Conservation (phyloP, 1,140 invertebrate species). For the Triops longicaudatus region DNA sequence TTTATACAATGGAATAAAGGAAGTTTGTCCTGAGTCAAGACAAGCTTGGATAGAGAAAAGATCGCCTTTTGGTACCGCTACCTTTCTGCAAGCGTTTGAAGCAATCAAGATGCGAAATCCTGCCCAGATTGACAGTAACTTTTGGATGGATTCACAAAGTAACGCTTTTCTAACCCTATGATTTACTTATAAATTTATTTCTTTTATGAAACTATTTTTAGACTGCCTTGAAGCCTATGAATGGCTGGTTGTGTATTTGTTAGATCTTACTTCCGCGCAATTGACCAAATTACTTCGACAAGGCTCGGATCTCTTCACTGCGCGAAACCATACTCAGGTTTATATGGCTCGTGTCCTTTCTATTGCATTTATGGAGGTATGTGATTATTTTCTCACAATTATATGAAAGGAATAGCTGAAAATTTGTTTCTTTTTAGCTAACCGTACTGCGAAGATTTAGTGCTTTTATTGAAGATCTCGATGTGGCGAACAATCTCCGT, state of each 20-base stretch:
- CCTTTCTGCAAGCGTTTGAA: not conserved
- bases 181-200: no score
- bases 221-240: conserved; percentile 62
- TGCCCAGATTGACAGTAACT: not conserved
- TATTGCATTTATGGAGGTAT: conserved; percentile 60
- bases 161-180: no score
- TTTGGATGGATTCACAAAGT: conserved; percentile 23
- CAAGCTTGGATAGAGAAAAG: not conserved
- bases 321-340: conserved; percentile 71
- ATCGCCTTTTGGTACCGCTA: not conserved
- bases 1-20: conserved; percentile 38
- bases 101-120: not conserved
- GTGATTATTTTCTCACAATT: not conserved
- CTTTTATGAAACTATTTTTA: no score
- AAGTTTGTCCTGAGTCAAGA: not conserved
- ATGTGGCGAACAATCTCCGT: conserved; percentile 37
- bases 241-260: conserved; percentile 69
- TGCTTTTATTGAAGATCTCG: conserved; percentile 31
- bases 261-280: conserved; percentile 54
- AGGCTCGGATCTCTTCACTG: conserved; percentile 58
- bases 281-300: conserved; percentile 43
- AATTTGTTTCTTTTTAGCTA: conserved; percentile 26
- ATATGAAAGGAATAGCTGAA: no score
- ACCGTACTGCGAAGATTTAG: conserved; percentile 37
- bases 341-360: conserved; percentile 66